These are phyloP conservation scores for Halichondria panicea DNA, from an alignment of 37 sponge, comb jelly and placozoan genomes.

Conservation along the genomic window DNA sequence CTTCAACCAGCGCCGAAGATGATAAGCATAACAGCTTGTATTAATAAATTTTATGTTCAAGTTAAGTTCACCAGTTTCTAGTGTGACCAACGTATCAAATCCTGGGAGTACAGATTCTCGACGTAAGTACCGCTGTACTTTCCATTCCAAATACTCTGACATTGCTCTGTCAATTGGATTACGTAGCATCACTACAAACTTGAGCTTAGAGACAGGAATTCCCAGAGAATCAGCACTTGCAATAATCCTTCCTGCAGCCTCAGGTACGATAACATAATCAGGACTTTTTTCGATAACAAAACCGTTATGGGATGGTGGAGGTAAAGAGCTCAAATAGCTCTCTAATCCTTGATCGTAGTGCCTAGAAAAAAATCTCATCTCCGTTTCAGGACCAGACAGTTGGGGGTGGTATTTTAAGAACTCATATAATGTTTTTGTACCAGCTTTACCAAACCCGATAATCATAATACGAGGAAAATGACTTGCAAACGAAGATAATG, in stretches of 20 bases:
- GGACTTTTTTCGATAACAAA: conserved; percentile 82
- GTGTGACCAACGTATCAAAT: conserved; percentile 50
- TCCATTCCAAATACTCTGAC: conserved; percentile 91
- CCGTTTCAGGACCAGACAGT: conserved; percentile 55
- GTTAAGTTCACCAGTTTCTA: conserved; percentile 20
- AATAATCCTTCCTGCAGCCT: conserved; percentile 31
- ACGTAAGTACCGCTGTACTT: not conserved
- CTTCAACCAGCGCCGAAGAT: conserved; percentile 70
- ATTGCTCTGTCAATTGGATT: conserved; percentile 79
- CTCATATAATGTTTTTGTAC: conserved; percentile 81
- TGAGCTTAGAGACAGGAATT: conserved; percentile 13
- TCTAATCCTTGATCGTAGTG: conserved; percentile 48
- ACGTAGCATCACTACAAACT: conserved; percentile 76
- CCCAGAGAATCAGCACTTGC: not conserved
- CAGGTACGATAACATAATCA: conserved; percentile 53
- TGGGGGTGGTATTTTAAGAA: conserved; percentile 61
- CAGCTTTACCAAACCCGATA: conserved; percentile 88
- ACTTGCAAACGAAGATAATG: not conserved
- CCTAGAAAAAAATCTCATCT: conserved; percentile 66
- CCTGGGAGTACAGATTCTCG: conserved; percentile 15
- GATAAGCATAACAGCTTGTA: conserved; percentile 63
- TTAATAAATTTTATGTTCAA: conserved; percentile 25
- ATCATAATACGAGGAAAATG: conserved; percentile 81
- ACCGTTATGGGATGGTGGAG: conserved; percentile 10
- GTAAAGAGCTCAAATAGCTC: conserved; percentile 62